Evolutionary conservation across 1,140 invertebrate genomes (phyloP).

Genomic region (Drosophila kepulauana): DNA sequence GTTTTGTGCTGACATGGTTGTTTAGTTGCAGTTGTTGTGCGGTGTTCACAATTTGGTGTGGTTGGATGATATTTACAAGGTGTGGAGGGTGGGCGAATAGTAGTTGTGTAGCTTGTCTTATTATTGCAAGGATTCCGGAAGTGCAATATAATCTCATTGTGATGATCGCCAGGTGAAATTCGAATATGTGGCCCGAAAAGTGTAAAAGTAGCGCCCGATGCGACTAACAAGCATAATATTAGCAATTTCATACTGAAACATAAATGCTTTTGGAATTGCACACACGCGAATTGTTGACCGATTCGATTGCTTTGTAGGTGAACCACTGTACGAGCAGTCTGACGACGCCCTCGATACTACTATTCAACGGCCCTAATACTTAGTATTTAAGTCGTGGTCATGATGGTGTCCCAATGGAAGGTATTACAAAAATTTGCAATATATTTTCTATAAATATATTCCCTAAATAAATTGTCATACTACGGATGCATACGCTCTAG

Average conservation of each 20-base stretch:
- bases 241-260: conserved; percentile 53
- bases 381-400: conserved; percentile 55
- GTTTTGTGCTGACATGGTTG: background rate
- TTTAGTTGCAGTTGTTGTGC: conserved; percentile 25
- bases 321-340: conserved; percentile 24
- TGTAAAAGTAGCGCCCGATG: conserved; percentile 56
- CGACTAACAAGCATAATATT: conserved; percentile 53
- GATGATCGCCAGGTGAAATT: conserved; percentile 52
- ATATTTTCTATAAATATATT: conserved; percentile 20
- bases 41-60: conserved; percentile 47
- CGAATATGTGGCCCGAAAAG: conserved; percentile 68
- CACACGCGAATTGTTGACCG: conserved; percentile 10
- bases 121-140: conserved; percentile 70
- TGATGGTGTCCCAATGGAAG: background rate
- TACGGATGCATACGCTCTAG: conserved; percentile 43
- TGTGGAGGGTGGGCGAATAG: conserved; percentile 47
- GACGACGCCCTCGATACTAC: conserved; percentile 58
- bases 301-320: background rate
- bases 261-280: background rate
- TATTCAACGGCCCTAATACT: background rate
- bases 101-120: conserved; percentile 57
- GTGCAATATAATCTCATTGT: conserved; percentile 64
- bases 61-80: conserved; percentile 55
- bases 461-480: background rate
- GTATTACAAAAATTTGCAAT: conserved; percentile 47